Conservation (phyloP, 2,888 invertebrate genomes). For the Pristionchus arcanus region DNA sequence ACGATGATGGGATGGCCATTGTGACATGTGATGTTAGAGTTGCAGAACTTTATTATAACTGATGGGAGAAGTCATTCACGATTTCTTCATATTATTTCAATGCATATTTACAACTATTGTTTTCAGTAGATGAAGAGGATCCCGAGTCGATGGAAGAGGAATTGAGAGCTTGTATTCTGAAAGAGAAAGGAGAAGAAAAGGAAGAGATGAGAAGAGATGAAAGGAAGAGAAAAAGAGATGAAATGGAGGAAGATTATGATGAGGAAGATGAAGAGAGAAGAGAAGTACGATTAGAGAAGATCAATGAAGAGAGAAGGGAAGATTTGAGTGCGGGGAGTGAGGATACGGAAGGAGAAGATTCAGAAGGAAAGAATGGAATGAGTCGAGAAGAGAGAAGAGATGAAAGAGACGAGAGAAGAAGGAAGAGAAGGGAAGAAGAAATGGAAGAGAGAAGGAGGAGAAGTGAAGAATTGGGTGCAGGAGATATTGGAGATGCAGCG, state of each 20-base stretch:
- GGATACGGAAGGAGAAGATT: not conserved
- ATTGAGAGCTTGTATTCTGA: not conserved
- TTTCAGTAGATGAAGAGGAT: conserved; percentile 36
- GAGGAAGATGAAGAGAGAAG: not conserved
- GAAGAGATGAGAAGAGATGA: conserved; percentile 1
- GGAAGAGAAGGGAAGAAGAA: not conserved
- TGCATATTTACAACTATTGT: too few species aligned
- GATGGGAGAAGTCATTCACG: too few species aligned
- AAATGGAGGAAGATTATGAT: not conserved
- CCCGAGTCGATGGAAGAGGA: not conserved
- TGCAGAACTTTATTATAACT: not conserved
- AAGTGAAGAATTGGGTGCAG: conserved; percentile 2
- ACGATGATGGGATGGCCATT: not conserved
- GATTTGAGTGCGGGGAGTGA: not conserved
- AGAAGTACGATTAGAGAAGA: not conserved
- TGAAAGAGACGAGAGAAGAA: not conserved
- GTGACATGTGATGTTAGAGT: too few species aligned
- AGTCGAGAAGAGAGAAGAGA: not conserved
- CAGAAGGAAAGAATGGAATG: conserved; percentile 5
- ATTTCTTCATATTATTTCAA: too few species aligned
- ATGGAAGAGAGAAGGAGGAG: conserved; percentile 10
- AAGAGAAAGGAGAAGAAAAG: not conserved
- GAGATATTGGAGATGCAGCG: conserved; percentile 19
- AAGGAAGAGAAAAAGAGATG: conserved; percentile 8
- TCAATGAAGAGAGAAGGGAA: not conserved